Base-by-base conservation (phyloP, 2,888 invertebrate genomes). In the Caprella mutica region DNA sequence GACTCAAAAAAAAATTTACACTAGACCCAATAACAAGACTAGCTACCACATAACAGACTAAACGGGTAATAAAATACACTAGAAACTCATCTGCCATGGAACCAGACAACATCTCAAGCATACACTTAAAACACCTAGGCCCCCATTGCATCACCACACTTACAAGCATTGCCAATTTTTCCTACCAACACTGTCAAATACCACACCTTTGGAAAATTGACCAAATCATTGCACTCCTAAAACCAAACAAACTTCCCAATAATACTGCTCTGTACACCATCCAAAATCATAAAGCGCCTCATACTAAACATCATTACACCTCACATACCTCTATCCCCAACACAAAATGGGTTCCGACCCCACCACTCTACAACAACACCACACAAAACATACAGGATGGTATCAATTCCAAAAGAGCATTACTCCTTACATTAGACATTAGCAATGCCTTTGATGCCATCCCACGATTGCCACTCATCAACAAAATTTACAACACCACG, bases 361-460 rank as follows among this genome's bases (percentile, higher is more conserved):
- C 56, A 58, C 3, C 70, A 69, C 55, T 68, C 68, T 2, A 70
- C 70, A 2, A 65, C 61, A 68, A 54, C 64, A 72, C 5, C 59
- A 65, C 5, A 64, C 68, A 48, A 17, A n/a, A 65, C 21, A 65
- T 68, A 14, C 56, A 64, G 2, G 43, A 65, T 5, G 68, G 67
- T 21, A 67, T 69, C n/a, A 66, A 68, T 33, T 54, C 44, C 14
- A 54, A 68, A 46, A 57, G 59, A 5, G 69, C 68, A 3, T 68
- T 66, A 6, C 65, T 69, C 21, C 58, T 69, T 1, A 59, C 70
- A 8, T 57, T 72, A 0, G 70, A 72, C 50, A 59, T 70, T 2
- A 66, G 67, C 39, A 68, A 69, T 55, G 70, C 70, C 0, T 71
- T 72, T 56, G 68, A 71, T 59, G 65, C 66, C 14, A 69, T 72